Evolutionary conservation across 2,797 vertebrate genomes (phyloP).

Genomic region (Thripadectes ignobilis): DNA sequence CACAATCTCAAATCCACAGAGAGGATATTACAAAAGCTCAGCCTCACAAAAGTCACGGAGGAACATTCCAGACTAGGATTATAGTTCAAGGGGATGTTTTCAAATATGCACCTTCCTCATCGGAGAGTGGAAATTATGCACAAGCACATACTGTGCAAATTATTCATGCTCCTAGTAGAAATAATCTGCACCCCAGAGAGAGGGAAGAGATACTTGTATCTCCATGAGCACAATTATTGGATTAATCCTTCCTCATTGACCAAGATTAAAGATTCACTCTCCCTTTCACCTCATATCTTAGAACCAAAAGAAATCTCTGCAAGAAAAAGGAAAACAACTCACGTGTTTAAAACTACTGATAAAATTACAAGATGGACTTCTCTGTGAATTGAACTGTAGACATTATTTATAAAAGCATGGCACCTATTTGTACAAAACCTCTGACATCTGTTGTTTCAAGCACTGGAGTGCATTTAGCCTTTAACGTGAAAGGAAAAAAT

Average conservation of each 20-base stretch:
- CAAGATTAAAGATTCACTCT: constrained; percentile 54
- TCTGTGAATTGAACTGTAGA: background rate
- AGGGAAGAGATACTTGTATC: constrained; percentile 39
- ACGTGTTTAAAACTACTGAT: background rate
- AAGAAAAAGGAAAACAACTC: background rate
- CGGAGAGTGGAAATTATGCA: constrained; percentile 31
- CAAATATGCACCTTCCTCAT: background rate
- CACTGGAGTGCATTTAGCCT: background rate
- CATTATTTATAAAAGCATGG: background rate
- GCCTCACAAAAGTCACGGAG: background rate
- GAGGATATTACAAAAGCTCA: background rate
- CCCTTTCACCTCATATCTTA: background rate
- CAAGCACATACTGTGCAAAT: constrained; percentile 39
- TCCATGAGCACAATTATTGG: constrained; percentile 47
- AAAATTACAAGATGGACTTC: constrained; percentile 2
- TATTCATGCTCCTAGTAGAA: constrained; percentile 47
- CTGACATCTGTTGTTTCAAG: background rate
- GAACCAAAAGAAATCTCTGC: background rate
- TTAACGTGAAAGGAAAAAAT: background rate
- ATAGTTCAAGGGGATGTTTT: constrained; percentile 48
- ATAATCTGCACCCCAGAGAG: constrained; percentile 64
- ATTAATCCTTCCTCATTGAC: constrained; percentile 57
- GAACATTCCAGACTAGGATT: constrained; percentile 39
- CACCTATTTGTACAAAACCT: background rate
- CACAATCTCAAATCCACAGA: background rate